phyloP scores from a whole-genome alignment of 2,797 vertebrate genomes.

The Muscicapa striata region DNA sequence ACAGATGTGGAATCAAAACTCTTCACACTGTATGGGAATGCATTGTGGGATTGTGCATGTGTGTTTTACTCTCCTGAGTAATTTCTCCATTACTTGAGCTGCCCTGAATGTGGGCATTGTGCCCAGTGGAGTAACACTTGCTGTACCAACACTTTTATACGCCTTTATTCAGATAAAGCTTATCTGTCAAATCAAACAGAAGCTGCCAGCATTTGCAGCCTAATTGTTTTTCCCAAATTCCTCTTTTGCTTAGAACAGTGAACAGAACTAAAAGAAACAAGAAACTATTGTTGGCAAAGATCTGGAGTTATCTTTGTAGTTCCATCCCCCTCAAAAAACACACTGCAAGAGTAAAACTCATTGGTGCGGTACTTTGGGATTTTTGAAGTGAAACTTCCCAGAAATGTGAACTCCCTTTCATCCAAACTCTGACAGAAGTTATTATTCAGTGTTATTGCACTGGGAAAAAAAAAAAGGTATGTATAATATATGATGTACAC shows the following conservation, averaged over 20 bases:
- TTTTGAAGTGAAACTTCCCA: neutral
- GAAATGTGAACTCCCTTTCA: neutral
- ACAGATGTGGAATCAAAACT: conserved; percentile 47
- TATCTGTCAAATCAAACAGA: conserved; percentile 29
- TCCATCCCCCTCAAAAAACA: neutral
- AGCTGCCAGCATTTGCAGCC: neutral
- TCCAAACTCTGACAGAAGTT: neutral
- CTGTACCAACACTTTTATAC: neutral
- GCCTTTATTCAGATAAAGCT: neutral
- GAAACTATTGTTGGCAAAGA: neutral
- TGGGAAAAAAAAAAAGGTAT: neutral
- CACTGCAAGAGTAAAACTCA: neutral
- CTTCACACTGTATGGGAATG: neutral
- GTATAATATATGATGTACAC: neutral
- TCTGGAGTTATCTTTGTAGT: neutral
- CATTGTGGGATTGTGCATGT: neutral
- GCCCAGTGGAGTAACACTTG: neutral
- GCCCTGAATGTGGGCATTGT: neutral
- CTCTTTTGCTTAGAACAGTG: neutral
- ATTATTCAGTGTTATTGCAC: neutral
- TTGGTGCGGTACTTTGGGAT: neutral
- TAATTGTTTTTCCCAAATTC: conserved; percentile 14
- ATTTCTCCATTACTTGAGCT: neutral
- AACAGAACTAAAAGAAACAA: neutral
- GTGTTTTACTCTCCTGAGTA: neutral